Base-by-base conservation (phyloP, 1,140 invertebrate genomes). In the Cylas formicarius region DNA sequence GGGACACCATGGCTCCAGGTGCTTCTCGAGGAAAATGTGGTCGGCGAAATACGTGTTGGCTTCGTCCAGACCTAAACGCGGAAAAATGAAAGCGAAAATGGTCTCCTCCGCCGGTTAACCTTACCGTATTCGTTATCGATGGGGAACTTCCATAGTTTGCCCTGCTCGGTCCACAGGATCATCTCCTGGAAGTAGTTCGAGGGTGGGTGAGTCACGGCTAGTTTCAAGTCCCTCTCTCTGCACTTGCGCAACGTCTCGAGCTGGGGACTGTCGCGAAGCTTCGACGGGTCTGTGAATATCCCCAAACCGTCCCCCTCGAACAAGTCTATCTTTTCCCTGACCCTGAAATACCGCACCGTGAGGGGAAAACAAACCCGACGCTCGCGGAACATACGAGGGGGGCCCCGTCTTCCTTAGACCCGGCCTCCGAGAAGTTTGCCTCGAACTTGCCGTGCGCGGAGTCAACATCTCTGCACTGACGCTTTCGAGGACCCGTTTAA, bases 61-160 rank as follows among this genome's bases (percentile, higher is more conserved):
- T 62, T 97, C 91, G 55, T 84, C 78, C 61, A 90, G 62, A 46
- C 83, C 85, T 88, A 56, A 27, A 71, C 71, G 45, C 13, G 20
- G 8, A 21, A 44, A 42, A 43, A 17, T 40, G 39, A 41, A 20
- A n/a, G n/a, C 84, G 87, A 56, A 28, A 69, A 71, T 48, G 22
- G 8, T 18, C 14, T 5, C n/a, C 22, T 9, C 13, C 44, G 36
- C 45, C 14, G 41, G 36, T 32, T 21, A 34, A 27, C 48, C 34
- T 39, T 70, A 90, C 90, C 94, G 77, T 90, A 84, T 71, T 98
- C 94, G 74, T 99, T 99, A 66, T 98, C 73, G 44, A 99, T 94
- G 8, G 96, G 96, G 66, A 97, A 99, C 37, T 85, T 80, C 95
- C 95, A 99, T 6, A 97, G 55, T 71, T 93, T 96, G 29, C 90